Base-by-base conservation (phyloP, 2,797 vertebrate genomes). In the Esox lucius region DNA sequence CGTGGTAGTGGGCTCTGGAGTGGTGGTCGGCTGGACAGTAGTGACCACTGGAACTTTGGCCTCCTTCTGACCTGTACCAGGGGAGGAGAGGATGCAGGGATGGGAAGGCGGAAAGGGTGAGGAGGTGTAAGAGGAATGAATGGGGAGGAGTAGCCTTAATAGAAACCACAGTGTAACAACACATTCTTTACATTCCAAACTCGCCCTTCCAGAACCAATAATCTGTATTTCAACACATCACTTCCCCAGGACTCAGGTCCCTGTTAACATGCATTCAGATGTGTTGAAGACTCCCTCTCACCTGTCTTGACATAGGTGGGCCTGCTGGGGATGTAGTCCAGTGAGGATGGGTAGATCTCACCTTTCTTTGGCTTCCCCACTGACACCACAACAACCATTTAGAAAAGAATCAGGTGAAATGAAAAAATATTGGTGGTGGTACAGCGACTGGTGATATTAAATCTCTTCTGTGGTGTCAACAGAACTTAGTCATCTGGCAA, bases 321-420 rank as follows among this genome's bases (percentile, higher is more conserved):
- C 91, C 93, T 96, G 78, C 95, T 87, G 35, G 95, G 89, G 68
- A 93, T 90, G 42, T 94, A 97, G 88, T 96, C 95, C 84, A 99
- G 95, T 49, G 90, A 91, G 0, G 95, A 92, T 0, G 97, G 98
- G 73, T 99, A 99, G 76, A 94, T 95, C 53, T 96, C 93, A 66
- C 96, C 97, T 93, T 95, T 98, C 89, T 95, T 96, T 71, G 95
- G 94, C 86, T 97, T 99, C 56, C 96, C 96, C 84, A 95, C 96
- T 99, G 83, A 75, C 91, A 92, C 79, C 91, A 6, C 26, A 31
- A 17, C 28, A 75, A 28, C 9, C 19, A 5, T 59, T 35, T 64
- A 53, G 19, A 49, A 24, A 22, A 7, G 24, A n/a, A 48, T 69
- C 19, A 68, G 35, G 35, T 33, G 61, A 13, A 24, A 70, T 19